A percentile compares a stretch with the other conserved stretches of the same genome.
These are phyloP conservation scores for Neomicropteryx cornuta DNA, from an alignment of 1,140 invertebrate genomes.

Conservation along the genomic window DNA sequence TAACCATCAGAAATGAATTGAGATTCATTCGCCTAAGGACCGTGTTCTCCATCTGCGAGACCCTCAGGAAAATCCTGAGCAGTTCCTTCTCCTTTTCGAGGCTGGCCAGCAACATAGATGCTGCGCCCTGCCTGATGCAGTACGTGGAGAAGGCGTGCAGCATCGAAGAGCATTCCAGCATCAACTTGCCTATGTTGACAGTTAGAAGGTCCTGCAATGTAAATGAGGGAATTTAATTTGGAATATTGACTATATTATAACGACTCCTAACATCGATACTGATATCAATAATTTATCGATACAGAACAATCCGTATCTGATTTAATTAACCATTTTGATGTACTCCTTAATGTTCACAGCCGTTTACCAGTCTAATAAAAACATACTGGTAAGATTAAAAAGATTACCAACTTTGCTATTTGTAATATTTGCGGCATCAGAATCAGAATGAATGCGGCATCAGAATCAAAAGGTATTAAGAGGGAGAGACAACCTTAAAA, in stretches of 20 bases:
- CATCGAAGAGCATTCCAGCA: slow-evolving; percentile 87
- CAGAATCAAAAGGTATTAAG: too few species aligned
- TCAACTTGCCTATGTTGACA: slow-evolving; percentile 84
- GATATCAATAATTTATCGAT: too few species aligned
- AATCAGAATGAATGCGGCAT: too few species aligned
- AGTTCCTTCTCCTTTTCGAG: slow-evolving; percentile 93
- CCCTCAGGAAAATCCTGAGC: slow-evolving; percentile 84
- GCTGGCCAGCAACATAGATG: slow-evolving; percentile 79
- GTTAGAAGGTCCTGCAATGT: slow-evolving; percentile 61
- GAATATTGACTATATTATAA: background rate
- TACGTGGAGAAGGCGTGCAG: slow-evolving; percentile 90
- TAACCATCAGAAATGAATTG: slow-evolving; percentile 93
- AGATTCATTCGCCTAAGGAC: slow-evolving; percentile 89
- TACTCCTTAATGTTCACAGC: background rate
- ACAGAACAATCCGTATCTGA: background rate
- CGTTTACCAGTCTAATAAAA: background rate
- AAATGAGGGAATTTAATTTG: background rate
- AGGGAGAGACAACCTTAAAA: too few species aligned
- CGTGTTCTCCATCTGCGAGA: slow-evolving; percentile 93
- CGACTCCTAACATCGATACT: too few species aligned
- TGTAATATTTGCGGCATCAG: too few species aligned
- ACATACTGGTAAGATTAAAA: slow-evolving; percentile 5
- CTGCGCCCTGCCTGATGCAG: slow-evolving; percentile 81
- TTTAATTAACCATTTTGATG: slow-evolving; percentile 1
- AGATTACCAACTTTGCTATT: too few species aligned